Evolutionary conservation across 2,113 vertebrate genomes (phyloP), one percentile per base, ranked within the genome.

Genomic region (Petrocephalus microphthalmus): DNA sequence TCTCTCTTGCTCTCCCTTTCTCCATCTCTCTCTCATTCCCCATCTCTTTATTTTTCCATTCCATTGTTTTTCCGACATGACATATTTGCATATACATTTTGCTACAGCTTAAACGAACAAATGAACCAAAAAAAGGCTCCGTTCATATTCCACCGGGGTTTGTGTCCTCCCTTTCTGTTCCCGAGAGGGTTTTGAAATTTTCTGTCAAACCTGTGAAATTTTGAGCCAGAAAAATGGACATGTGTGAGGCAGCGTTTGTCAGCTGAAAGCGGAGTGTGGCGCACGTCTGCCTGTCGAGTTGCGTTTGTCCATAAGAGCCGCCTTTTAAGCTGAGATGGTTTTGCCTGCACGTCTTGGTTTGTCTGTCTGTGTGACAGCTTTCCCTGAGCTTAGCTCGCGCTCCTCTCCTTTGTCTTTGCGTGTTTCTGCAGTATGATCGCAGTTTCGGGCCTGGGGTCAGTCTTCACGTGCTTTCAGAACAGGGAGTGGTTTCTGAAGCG

Each of bases 41-140:
- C 42, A 7, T 51, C n/a, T 84, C 83, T 52, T 25, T 33, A 85
- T n/a, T 56, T 42, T 53, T 25, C 52, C 52, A 19, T 85, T 33
- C 52, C 52, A 54, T 54, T 85, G 51, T 53, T 54, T 19, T 85
- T 54, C 7, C 52, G 13, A 54, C 22, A 84, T 49, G 37, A 49
- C 84, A 85, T 33, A 85, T 85, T 85, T 85, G 84, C 52, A 54
- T 54, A 85, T 54, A 54, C 84, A 54, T 85, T 85, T 54, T 54
- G 52, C 42, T 49, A 49, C 81, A 47, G 81, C 81, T 83, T 83
- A 83, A 83, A 83, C 11, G 81, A 83, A 83, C 45, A 83, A 83
- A 45, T 83, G 19, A 47, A 20, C 42, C 81, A 83, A 83, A 83
- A 54, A 19, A 85, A 85, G 25, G 25, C 84, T 54, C n/a, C 37